Evolutionary conservation across 1,140 invertebrate genomes (phyloP).

Genomic region (Musca domestica): DNA sequence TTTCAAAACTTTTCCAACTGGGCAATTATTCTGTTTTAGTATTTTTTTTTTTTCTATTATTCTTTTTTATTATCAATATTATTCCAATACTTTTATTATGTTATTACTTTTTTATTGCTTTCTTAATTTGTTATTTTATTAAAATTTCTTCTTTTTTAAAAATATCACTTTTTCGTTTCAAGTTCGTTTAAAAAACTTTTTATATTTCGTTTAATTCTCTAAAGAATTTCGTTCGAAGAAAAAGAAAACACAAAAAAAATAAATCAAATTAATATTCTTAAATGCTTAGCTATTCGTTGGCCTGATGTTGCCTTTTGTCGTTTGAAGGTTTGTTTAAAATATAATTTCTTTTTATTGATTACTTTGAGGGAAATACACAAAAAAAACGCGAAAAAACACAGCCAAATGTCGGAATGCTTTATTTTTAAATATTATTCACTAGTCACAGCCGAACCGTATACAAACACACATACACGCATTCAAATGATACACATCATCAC

Average conservation of each 20-base stretch:
- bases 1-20: neutral
- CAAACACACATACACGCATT: too few relatives aligned
- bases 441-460: neutral
- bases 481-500: too few relatives aligned
- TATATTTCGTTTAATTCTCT: neutral
- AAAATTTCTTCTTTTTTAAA: too few relatives aligned
- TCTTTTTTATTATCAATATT: neutral
- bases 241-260: neutral
- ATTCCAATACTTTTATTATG: neutral
- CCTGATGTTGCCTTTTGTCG: too few relatives aligned
- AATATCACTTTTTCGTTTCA: too few relatives aligned
- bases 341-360: neutral
- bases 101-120: neutral
- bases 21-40: neutral
- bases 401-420: conserved; percentile 9
- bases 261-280: neutral
- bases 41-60: too few relatives aligned
- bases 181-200: neutral
- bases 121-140: too few relatives aligned
- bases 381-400: neutral
- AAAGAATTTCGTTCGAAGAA: neutral
- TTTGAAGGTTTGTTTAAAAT: neutral
- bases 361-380: neutral
- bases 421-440: conserved; percentile 22
- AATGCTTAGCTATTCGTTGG: too few relatives aligned